Evolutionary conservation across 2,113 vertebrate genomes (phyloP).

Genomic region (Pionites leucogaster): DNA sequence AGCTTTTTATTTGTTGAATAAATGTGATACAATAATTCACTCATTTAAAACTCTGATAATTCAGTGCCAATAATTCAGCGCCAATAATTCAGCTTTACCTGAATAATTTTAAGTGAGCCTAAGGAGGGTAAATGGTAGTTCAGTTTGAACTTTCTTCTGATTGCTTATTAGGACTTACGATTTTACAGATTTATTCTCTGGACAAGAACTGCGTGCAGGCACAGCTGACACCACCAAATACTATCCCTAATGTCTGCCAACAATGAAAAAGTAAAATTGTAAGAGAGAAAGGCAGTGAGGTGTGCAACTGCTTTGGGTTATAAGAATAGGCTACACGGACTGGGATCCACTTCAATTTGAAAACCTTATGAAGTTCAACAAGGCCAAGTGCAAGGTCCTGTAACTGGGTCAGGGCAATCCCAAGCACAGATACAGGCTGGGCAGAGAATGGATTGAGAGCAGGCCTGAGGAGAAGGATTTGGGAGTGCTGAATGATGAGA

Average conservation of each 20-base stretch:
- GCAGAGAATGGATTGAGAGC: neutral
- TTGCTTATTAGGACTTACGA: neutral
- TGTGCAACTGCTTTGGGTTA: neutral
- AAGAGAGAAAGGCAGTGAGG: neutral
- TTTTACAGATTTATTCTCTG: neutral
- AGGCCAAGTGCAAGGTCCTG: neutral
- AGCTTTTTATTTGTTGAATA: neutral
- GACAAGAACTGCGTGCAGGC: neutral
- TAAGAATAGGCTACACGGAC: neutral
- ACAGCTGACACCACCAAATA: neutral
- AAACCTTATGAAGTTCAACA: neutral
- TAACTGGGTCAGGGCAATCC: neutral
- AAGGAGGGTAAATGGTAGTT: neutral
- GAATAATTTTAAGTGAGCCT: neutral
- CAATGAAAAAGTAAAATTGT: neutral
- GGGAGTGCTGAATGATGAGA: neutral
- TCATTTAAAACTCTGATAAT: neutral
- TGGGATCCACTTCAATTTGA: neutral
- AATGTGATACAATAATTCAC: neutral
- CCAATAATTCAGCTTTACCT: neutral
- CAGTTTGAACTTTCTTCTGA: neutral
- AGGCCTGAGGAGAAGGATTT: neutral
- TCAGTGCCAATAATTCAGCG: neutral
- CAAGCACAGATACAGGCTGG: neutral
- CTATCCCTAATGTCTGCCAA: neutral